Conservation (phyloP, 2,113 vertebrate species). For the Hemichromis elongatus region DNA sequence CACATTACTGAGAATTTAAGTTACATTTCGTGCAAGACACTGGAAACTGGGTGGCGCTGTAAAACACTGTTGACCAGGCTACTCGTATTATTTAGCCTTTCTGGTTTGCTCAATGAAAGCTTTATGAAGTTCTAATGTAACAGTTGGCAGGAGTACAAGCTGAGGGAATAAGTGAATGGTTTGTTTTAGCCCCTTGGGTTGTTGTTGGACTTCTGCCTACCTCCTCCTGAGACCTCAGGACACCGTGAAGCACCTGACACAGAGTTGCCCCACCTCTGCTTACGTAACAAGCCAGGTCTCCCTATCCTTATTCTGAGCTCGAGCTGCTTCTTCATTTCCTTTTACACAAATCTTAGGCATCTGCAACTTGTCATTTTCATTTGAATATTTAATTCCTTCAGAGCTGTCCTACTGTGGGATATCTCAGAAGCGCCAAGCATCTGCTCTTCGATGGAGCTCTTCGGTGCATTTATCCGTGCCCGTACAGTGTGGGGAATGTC, state of each 20-base stretch:
- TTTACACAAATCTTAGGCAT: background rate
- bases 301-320: background rate
- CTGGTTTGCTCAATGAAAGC: background rate
- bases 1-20: background rate
- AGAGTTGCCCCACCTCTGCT: background rate
- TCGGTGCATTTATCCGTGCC: slow-evolving; percentile 8
- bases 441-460: slow-evolving; percentile 35
- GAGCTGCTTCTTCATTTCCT: background rate
- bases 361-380: background rate
- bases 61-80: background rate
- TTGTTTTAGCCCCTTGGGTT: background rate
- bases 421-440: slow-evolving; percentile 9
- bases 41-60: background rate
- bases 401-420: slow-evolving; percentile 15
- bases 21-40: background rate
- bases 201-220: background rate
- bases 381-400: slow-evolving; percentile 35
- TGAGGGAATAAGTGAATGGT: background rate
- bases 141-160: slow-evolving; percentile 16
- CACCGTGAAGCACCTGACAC: background rate
- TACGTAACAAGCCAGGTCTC: slow-evolving; percentile 14
- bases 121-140: slow-evolving; percentile 10
- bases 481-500: background rate
- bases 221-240: background rate
- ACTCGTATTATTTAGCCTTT: background rate